phyloP scores from a whole-genome alignment of 2,888 invertebrate species.

The Eurytoma adleriae region DNA sequence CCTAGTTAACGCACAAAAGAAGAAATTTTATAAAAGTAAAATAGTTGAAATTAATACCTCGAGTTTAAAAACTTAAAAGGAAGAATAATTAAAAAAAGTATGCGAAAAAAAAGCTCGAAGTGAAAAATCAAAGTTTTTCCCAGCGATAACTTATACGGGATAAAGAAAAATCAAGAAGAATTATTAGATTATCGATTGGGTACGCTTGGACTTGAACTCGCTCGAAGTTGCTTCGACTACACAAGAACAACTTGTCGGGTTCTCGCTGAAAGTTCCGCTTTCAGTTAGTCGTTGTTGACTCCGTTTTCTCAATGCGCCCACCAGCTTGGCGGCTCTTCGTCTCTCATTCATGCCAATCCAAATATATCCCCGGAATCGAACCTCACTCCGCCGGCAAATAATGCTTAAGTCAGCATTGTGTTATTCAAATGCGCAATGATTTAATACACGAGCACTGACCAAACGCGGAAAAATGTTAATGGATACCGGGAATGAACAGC shows the following conservation, averaged over 20 bases:
- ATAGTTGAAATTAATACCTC: neutral
- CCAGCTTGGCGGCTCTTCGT: neutral
- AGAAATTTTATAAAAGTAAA: too few species aligned
- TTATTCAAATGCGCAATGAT: neutral
- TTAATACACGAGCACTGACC: too few species aligned
- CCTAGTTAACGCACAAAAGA: too few species aligned
- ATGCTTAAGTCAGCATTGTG: neutral
- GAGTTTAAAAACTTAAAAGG: neutral
- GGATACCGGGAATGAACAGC: too few species aligned
- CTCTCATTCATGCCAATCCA: neutral
- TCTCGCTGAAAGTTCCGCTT: constrained; percentile 4
- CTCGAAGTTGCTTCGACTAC: neutral
- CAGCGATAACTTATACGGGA: neutral
- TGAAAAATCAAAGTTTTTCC: neutral
- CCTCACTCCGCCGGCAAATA: neutral
- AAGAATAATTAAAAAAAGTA: neutral
- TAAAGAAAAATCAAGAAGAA: constrained; percentile 13
- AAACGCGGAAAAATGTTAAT: too few species aligned
- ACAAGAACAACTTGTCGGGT: constrained; percentile 5
- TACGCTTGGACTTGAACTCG: neutral
- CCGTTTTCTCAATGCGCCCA: neutral
- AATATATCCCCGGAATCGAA: neutral
- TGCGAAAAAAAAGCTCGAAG: neutral
- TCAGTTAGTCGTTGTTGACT: constrained; percentile 12
- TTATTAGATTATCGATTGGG: constrained; percentile 27